These are phyloP conservation scores for Vidua chalybeata DNA, from an alignment of 2,113 vertebrate genomes.

Conservation along the genomic window DNA sequence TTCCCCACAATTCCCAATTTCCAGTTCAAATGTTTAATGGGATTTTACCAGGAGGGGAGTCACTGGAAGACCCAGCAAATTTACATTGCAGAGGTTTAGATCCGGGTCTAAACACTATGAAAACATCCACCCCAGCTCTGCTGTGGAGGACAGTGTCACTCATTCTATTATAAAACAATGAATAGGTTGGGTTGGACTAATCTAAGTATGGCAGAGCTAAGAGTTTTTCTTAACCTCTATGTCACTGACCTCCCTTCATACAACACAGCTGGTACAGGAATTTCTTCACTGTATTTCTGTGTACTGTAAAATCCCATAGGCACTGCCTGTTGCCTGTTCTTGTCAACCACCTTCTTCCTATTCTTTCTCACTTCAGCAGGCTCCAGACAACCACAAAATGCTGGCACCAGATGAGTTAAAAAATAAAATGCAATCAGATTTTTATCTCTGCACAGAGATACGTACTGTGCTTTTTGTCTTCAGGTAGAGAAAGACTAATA, in stretches of 20 bases:
- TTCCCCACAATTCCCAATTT: background rate
- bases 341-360: background rate
- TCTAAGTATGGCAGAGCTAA: background rate
- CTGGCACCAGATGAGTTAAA: background rate
- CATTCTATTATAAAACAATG: background rate
- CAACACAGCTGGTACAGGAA: background rate
- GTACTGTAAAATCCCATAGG: background rate
- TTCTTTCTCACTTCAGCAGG: background rate
- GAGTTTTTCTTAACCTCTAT: background rate
- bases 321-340: background rate
- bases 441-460: background rate
- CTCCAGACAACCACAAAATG: background rate
- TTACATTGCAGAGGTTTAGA: background rate
- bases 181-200: background rate
- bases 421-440: background rate
- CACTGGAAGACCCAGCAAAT: background rate
- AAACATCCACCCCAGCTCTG: background rate
- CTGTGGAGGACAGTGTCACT: fast-evolving
- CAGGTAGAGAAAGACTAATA: background rate
- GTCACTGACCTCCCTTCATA: background rate
- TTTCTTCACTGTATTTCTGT: background rate
- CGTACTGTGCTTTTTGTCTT: background rate
- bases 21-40: background rate
- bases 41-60: background rate
- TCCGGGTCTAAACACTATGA: background rate